Base-by-base conservation (phyloP, 1,140 invertebrate species). In the Palaemon carinicauda region DNA sequence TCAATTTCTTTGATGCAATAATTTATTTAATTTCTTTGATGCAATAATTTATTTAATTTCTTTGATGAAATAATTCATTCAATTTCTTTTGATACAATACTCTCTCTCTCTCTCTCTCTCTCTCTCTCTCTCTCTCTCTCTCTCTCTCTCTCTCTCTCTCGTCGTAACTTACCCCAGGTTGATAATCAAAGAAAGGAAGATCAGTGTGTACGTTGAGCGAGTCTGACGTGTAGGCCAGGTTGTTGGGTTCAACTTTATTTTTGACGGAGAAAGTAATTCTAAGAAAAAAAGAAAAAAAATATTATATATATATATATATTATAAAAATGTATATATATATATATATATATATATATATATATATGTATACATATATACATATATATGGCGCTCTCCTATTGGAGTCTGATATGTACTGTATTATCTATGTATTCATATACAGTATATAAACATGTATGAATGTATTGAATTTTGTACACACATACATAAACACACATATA, bases 281-380 rank as follows among this genome's bases (percentile, higher is more conserved):
- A 60, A 15, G n/a, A 21, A 15, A 56, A 53, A 15, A 56, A 53
- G 5, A 80, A 80, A 56, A 53, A 3, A 53, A 19, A 53, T 77
- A 7, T 19, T 41, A 74, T 74, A 21, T 31, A 74, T 74, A 74
- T 7, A 74, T 73, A 73, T 31, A 73, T 73, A 73, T 31, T 31
- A 74, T 74, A 74, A 0, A 74, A 27, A 74, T 31, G 27, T 74
- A 74, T 31, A 74, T 74, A 74, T 31, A 78, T 78, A 52, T 52
- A 78, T 78, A 52, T 78, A 41, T 52, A 78, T 78, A 51, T 78
- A 60, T 60, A 60, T 60, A 60, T 60, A 60, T 60, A 60, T 60
- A 60, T 60, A 60, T 60, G 17, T 60, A n/a, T 60, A 60, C 17
- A 60, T 60, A 60, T n/a, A n/a, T n/a, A n/a, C n/a, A n/a, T n/a